Base-by-base conservation (phyloP, 2,797 vertebrate species). In the Cryptoprocta ferox region DNA sequence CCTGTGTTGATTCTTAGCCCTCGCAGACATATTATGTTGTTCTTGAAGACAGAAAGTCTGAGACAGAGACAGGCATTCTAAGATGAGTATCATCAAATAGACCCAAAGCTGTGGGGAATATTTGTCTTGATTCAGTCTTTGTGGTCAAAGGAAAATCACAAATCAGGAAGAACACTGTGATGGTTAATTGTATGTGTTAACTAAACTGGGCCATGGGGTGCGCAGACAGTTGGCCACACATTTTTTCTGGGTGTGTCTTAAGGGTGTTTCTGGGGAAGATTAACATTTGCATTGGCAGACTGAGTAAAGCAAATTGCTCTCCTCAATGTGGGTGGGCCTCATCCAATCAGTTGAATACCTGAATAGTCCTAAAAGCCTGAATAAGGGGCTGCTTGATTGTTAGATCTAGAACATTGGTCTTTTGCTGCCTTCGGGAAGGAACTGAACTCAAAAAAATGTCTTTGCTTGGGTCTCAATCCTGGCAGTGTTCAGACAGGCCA, bases 11-110 rank as follows among this genome's bases (percentile, higher is more conserved):
- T 8, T 63, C 7, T 53, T 81, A 92, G 53, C 70, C 71, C 35
- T 89, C 26, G 73, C 42, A 94, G 76, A 75, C 56, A 70, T 35
- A 81, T 80, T 26, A 81, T 45, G 39, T 32, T 92, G 28, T 91
- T 93, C 39, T 50, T 39, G 48, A 89, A 94, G 83, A 93, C 71
- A 95, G 94, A 89, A 73, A 76, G 66, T 56, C 85, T 66, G 53
- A 94, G 76, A 50, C 4, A n/a, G 42, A 80, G 66, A 48, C 76
- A 78, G 37, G 15, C 70, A 70, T 94, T 94, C 65, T 30, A 88
- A 90, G 53, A 84, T 80, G 73, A 73, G 73, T 93, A 80, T 92
- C 24, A 73, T 82, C 65, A 95, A 85, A 75, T 10, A 83, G 82
- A 89, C n/a, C 92, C 24, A 87, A 82, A 85, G 6, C 26, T 65